These are phyloP conservation scores for Melitaea athalia DNA, from an alignment of 2,888 invertebrate species.

Conservation along the genomic window DNA sequence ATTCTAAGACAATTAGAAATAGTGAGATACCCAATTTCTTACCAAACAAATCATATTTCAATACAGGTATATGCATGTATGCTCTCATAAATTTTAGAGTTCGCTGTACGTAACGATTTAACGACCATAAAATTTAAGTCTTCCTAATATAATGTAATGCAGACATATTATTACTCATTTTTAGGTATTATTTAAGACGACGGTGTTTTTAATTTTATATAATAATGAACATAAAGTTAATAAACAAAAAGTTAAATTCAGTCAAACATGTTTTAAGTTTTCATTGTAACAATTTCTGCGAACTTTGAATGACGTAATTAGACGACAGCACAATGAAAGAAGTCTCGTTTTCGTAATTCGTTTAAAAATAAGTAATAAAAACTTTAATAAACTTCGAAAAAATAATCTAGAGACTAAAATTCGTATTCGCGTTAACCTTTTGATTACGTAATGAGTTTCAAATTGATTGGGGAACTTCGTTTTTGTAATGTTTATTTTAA, in stretches of 20 bases:
- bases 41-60: no score
- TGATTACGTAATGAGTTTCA: conserved; percentile 47
- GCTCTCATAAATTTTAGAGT: no score
- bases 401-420: conserved; percentile 55
- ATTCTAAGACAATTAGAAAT: no score
- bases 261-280: conserved; percentile 2
- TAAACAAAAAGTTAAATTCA: conserved; percentile 3
- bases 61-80: no score
- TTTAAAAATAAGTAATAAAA: conserved; percentile 51
- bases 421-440: conserved; percentile 50
- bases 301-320: conserved; percentile 37
- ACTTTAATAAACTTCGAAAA: conserved; percentile 45
- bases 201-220: no score
- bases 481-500: conserved; percentile 46
- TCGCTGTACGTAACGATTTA: no score
- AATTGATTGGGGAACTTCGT: conserved; percentile 50
- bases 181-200: no score
- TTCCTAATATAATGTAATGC: no score
- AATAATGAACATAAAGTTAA: not conserved
- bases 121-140: no score
- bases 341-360: conserved; percentile 43
- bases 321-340: conserved; percentile 30
- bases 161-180: no score
- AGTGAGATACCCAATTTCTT: no score
- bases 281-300: conserved; percentile 39